A percentile compares a stretch with the other conserved stretches of the same genome.
These are phyloP conservation scores for Heliconius congener DNA, from an alignment of 1,140 invertebrate genomes.

Conservation along the genomic window DNA sequence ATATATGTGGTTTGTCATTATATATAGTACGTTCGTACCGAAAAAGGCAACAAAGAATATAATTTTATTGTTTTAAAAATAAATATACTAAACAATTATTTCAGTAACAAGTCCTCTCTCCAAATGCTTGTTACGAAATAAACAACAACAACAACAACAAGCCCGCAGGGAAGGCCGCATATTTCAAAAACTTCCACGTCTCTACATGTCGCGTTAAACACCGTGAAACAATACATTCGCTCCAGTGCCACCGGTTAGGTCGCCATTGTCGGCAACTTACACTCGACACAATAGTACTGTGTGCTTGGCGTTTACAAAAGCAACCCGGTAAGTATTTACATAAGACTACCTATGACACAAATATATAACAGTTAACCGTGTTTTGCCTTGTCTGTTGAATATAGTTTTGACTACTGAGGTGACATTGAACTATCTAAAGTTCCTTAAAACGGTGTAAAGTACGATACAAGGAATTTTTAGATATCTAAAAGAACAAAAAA, in stretches of 20 bases:
- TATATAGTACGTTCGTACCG: background rate
- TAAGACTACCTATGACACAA: background rate
- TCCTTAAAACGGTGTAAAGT: background rate
- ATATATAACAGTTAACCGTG: background rate
- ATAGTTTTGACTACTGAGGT: background rate
- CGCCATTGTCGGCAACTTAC: conserved; percentile 25
- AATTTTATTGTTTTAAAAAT: background rate
- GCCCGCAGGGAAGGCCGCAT: background rate
- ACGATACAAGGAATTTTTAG: too few relatives aligned
- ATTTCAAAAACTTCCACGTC: conserved; percentile 23
- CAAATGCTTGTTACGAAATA: background rate
- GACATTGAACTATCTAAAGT: background rate
- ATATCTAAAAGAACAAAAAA: too few relatives aligned
- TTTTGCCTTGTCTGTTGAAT: background rate
- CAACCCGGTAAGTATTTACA: background rate
- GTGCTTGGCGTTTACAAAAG: background rate
- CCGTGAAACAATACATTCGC: conserved; percentile 35
- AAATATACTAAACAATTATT: too few relatives aligned
- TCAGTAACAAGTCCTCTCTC: background rate
- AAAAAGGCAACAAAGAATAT: background rate
- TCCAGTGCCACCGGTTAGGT: conserved; percentile 22
- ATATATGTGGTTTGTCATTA: background rate
- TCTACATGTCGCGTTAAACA: conserved; percentile 30
- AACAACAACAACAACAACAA: background rate
- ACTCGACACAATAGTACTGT: conserved; percentile 22